Base-by-base conservation (phyloP, 1,140 invertebrate species). In the Drosophila arawakana region DNA sequence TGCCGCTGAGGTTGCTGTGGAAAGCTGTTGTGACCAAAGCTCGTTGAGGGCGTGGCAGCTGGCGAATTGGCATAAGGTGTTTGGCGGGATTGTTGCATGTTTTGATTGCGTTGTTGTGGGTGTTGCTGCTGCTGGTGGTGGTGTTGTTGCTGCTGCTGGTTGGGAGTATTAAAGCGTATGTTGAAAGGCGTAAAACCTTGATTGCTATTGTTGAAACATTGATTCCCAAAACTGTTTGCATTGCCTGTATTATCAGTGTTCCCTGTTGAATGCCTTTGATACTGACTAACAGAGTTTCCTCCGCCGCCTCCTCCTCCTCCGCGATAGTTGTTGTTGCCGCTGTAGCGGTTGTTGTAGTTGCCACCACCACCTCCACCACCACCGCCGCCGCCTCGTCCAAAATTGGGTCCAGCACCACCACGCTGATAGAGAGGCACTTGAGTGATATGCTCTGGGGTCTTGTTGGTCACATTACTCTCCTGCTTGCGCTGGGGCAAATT, bases 371-470 rank as follows among this genome's bases (percentile, higher is more conserved):
- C 65, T 7, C 25, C 25, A 30, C 25, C 25, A 30, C 25, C 25
- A 30, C 47, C 47, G 8, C 92, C 91, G 15, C 93, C 80, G 6
- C 82, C 85, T 9, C 65, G 66, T 30, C 62, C 35, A n/a, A 93
- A 86, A 95, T 92, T 75, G 1, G 75, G 80, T 18, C 93, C 92
- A 15, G 93, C 91, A 13, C 91, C 90, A 47, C 90, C 92, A 10
- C 93, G 93, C 3, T 94, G 93, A 81, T 96, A 96, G 80, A 95
- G 94, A 0, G 95, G 95, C 0, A 93, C 94, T 69, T 95, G 94
- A 3, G 91, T 93, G 25, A 93, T 92, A 39, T 92, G 62, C 49
- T 77, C 13, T 37, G 18, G 39, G 41, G 30, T 37, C 9, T 18
- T 1, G 1, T 92, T 75, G 41, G 60, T 5, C 47, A 43, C 3